These are phyloP conservation scores for Scaptomyza reducta DNA, from an alignment of 2,888 invertebrate genomes.

Conservation along the genomic window DNA sequence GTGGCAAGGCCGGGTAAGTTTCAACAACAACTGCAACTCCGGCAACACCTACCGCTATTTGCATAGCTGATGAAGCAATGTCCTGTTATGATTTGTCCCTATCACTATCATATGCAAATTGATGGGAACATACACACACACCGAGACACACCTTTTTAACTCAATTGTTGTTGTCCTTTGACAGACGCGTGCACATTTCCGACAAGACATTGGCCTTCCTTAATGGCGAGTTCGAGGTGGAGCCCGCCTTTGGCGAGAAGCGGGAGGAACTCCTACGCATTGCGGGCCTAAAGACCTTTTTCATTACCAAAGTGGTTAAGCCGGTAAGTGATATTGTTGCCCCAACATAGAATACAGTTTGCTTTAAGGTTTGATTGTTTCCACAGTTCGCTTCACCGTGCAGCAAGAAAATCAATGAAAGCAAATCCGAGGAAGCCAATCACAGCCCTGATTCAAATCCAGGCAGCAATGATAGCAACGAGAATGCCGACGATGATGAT, in stretches of 20 bases:
- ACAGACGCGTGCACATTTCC: constrained; percentile 95
- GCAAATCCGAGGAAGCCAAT: constrained; percentile 54
- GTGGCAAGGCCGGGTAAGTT: constrained; percentile 95
- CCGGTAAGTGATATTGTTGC: constrained; percentile 87
- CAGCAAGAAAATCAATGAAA: constrained; percentile 78
- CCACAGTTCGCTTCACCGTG: constrained; percentile 80
- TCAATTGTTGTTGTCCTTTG: neutral
- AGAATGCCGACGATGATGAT: constrained; percentile 48
- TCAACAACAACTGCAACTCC: constrained; percentile 1
- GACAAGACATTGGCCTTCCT: constrained; percentile 94
- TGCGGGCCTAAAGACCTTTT: constrained; percentile 95
- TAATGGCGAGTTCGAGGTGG: constrained; percentile 96
- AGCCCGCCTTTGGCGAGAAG: constrained; percentile 94
- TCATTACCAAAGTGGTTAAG: constrained; percentile 93
- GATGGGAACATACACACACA: constrained; percentile 1
- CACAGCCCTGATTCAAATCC: constrained; percentile 55
- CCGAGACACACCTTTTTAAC: neutral
- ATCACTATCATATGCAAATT: constrained; percentile 61
- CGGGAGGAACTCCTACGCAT: constrained; percentile 95
- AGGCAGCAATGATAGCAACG: constrained; percentile 44
- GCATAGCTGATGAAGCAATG: constrained; percentile 51
- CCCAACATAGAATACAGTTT: neutral
- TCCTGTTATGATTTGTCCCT: constrained; percentile 55
- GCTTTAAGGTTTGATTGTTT: neutral
- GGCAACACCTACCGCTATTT: constrained; percentile 13